Conservation (phyloP, 2,888 invertebrate species). For the Agriopis aurantiaria region DNA sequence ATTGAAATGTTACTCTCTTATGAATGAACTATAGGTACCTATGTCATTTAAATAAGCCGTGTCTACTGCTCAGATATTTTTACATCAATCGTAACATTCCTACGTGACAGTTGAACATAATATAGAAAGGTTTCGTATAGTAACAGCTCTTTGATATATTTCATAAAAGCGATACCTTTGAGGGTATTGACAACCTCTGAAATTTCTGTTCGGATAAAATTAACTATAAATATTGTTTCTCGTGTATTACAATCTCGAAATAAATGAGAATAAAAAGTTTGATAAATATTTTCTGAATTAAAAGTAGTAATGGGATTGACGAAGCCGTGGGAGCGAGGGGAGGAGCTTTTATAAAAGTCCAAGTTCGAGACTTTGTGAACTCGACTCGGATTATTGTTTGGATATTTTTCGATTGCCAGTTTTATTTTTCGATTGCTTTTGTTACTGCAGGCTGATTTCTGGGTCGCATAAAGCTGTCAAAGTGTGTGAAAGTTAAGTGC, state of each 20-base stretch:
- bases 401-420: conserved; percentile 22
- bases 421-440: conserved; percentile 18
- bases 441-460: conserved; percentile 17
- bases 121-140: neutral
- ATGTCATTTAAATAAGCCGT: conserved; percentile 46
- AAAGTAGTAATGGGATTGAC: conserved; percentile 13
- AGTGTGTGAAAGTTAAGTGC: conserved; percentile 15
- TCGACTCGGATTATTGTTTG: conserved; percentile 39
- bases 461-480: conserved; percentile 29
- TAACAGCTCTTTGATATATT: neutral
- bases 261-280: conserved; percentile 2
- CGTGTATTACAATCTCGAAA: neutral
- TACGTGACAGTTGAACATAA: neutral
- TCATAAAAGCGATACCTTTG: conserved; percentile 11
- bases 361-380: conserved; percentile 33
- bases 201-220: conserved; percentile 2
- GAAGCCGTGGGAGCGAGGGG: neutral
- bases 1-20: conserved; percentile 66
- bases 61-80: neutral
- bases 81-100: neutral
- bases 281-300: conserved; percentile 11
- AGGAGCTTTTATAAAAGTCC: conserved; percentile 7
- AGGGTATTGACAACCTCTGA: conserved; percentile 22
- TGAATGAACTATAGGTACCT: conserved; percentile 41
- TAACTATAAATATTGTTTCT: conserved; percentile 2